Evolutionary conservation across 2,113 vertebrate genomes (phyloP), one percentile per base, ranked within the genome.

Genomic region (Rissa tridactyla): DNA sequence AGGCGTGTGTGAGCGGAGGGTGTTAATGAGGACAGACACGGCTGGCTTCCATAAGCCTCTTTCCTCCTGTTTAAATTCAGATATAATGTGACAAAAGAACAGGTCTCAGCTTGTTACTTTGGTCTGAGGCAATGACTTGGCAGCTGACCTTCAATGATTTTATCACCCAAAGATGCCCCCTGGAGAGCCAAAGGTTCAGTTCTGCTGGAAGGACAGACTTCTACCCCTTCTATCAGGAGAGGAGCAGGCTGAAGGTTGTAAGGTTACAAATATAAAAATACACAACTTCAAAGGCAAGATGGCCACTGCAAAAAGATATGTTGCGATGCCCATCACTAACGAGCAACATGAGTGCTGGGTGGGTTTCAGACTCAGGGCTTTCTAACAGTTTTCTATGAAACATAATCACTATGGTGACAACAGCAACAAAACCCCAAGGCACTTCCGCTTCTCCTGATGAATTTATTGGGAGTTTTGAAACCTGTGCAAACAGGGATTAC

Each of bases 1-100:
- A 71, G 9, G 44, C 3, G 0, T 27, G 34, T 46, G 26, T 13
- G 44, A 47, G 25, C 14, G 17, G 34, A 0, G 2, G 19, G 58
- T 66, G 64, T 30, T 82, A 66, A 72, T 15, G 9, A 86, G 77
- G 82, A 77, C 65, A 86, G 34, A 14, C 1, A 3, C 90, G 55
- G 22, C 9, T 85, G 66, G 13, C 42, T 69, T 69, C 60, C 52
- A 7, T 68, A 49, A 69, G 19, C 42, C 23, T 44, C 52, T 69
- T 69, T 42, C 44, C 49, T 70, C 29, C 36, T 34, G 18, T 54
- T 82, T 40, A 47, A 77, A 54, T 47, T 65, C 42, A 70, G 25
- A n/a, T 10, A 20, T 8, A 84, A 49, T 64, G n/a, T 44, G 42
- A 42, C 29, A 69, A 61, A 73, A 58, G 21, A 65, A 73, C 13